Conservation (phyloP, 2,888 invertebrate species). For the Drosophila affinis region DNA sequence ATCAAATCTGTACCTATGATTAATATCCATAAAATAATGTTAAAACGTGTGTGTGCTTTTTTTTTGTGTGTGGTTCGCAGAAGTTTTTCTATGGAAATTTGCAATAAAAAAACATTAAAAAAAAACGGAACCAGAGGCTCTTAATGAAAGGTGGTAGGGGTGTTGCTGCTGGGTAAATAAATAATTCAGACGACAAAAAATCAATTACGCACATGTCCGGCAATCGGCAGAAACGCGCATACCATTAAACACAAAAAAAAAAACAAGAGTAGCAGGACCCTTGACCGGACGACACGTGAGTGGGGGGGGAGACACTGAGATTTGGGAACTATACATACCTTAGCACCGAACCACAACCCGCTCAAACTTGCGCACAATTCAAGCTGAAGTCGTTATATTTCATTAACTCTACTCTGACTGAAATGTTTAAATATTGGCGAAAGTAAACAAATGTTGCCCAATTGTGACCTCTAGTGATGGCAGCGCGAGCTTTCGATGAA, state of each 20-base stretch:
- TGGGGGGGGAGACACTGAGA: neutral
- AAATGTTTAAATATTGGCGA: constrained; percentile 34
- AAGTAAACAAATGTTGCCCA: constrained; percentile 60
- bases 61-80: constrained; percentile 1
- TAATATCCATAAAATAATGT: constrained; percentile 36
- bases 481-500: constrained; percentile 16
- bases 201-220: constrained; percentile 52
- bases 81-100: constrained; percentile 42
- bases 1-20: constrained; percentile 41
- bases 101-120: constrained; percentile 23
- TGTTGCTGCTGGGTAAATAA: constrained; percentile 14
- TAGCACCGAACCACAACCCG: neutral
- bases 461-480: constrained; percentile 63
- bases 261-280: neutral
- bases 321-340: constrained; percentile 12
- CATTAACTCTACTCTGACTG: constrained; percentile 23
- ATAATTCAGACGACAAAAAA: constrained; percentile 46
- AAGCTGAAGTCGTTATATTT: constrained; percentile 17
- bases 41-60: constrained; percentile 19
- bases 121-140: neutral
- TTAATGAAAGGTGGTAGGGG: neutral
- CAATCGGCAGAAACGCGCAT: constrained; percentile 7
- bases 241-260: neutral
- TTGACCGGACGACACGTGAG: neutral
- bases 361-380: constrained; percentile 23